Base-by-base conservation (phyloP, 2,888 invertebrate species). In the Meloe dianella region DNA sequence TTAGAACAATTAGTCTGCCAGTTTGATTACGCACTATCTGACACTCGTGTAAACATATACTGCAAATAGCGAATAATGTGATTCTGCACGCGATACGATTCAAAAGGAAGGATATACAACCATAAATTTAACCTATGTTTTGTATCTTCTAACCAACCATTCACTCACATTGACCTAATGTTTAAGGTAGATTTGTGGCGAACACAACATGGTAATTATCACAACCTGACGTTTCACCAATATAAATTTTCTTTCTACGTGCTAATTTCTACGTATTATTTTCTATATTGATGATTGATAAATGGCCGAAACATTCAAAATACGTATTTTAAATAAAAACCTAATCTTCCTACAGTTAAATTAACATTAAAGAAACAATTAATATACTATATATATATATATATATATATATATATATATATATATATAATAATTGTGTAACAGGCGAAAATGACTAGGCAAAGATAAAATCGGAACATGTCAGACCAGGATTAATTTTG, bases 41-140 rank as follows among this genome's bases (percentile, higher is more conserved):
- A 74, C 73, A 74, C 71, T 68, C 69, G 72, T 73, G 73, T 73
- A 76, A 73, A 73, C 75, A 75, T 65, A 75, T 71, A 73, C 69
- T 69, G 71, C 74, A 73, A 75, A 75, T 73, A 73, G 67, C 61
- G 70, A 74, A 68, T 76, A 76, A 76, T 76, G 74, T 61, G 74
- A 75, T 74, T 69, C 70, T 67, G 71, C 76, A 76, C 76, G 76
- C 76, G 74, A 75, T 76, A 76, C 72, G 71, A 71, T 74, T 71
- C 72, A 66, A 61, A 71, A 68, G 72, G 74, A 74, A 76, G 71
- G 71, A 71, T 71, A 65, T 73, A 68, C 69, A 65, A 58, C 68
- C 68, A 71, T 73, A 73, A 73, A 73, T 73, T 65, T 65, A 41
- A 58, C 67, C n/a, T 56, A 64, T 63, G 62, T 68, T 70, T 71